Evolutionary conservation across 2,113 vertebrate genomes (phyloP).

Genomic region (Hydropotes inermis): DNA sequence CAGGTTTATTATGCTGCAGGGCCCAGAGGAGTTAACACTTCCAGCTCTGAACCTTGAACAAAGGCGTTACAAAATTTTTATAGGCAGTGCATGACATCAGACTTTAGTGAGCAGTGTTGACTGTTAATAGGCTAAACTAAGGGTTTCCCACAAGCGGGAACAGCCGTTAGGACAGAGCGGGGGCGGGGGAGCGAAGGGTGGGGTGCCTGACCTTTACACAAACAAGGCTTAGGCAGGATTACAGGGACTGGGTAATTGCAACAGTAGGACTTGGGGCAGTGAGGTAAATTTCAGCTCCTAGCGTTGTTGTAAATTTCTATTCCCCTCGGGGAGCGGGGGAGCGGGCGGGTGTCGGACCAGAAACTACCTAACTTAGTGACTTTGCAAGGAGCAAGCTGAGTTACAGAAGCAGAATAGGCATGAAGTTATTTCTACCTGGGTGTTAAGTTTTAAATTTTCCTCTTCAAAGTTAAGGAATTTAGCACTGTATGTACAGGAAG

Average conservation of each 20-base stretch:
- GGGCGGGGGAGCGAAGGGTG: no score
- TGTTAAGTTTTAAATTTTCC: background rate
- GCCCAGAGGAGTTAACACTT: background rate
- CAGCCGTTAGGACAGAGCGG: background rate
- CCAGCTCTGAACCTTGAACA: background rate
- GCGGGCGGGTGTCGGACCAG: background rate
- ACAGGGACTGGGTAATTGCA: background rate
- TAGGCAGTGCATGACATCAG: background rate
- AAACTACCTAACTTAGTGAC: background rate
- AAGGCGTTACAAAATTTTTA: background rate
- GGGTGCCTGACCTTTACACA: background rate
- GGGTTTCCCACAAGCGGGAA: background rate
- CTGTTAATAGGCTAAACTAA: background rate
- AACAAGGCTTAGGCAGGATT: background rate
- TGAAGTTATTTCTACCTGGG: background rate
- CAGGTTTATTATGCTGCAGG: background rate
- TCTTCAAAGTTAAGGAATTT: background rate
- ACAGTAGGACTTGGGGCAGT: background rate
- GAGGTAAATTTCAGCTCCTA: background rate
- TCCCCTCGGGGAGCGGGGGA: fast-evolving
- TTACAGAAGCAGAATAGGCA: background rate
- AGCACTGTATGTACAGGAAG: background rate
- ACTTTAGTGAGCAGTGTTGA: background rate
- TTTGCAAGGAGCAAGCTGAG: background rate
- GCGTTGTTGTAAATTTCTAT: background rate